Base-by-base conservation (phyloP, 2,888 invertebrate species). In the Saturnia japonica region DNA sequence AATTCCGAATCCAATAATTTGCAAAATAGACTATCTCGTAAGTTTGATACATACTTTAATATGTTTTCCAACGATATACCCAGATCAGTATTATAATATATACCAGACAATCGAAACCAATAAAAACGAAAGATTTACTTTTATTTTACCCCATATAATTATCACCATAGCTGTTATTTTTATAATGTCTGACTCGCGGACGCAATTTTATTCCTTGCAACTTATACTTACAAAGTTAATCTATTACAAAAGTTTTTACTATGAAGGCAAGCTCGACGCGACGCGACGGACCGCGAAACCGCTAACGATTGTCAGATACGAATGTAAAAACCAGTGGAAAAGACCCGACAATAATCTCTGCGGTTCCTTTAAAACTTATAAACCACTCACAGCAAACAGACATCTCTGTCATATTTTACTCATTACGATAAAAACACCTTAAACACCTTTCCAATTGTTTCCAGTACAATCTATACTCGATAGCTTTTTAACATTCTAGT, bases 251-350 rank as follows among this genome's bases (percentile, higher is more conserved):
- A 22, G 12, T 51, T 40, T 70, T 54, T 51, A 66, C 66, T 66
- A 40, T 66, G 25, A 42, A 8, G 22, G 47, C 51, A 64, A 51
- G 68, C 25, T 71, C 79, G 75, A 73, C 76, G 74, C 76, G 85
- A 83, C 86, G 82, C 82, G 77, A 73, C 76, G 74, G 76, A 85
- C 84, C 86, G 82, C 82, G 77, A 83, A 86, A 88, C 87, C 88
- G 75, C 87, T 80, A 83, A 80, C 81, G 75, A 84, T 77, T 76
- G 80, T 76, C 78, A 78, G 82, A 77, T 81, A 72, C 73, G 70
- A 70, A 57, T 57, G 76, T 76, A 84, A 84, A 85, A 85, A 81
- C 78, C 69, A 71, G 74, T 74, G 77, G 77, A 78, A 80, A 81
- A 74, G 78, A 80, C 77, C 78, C 74, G 72, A 76, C 79, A 74